Evolutionary conservation across 1,140 invertebrate species (phyloP).

Genomic region (Ylistrum balloti): DNA sequence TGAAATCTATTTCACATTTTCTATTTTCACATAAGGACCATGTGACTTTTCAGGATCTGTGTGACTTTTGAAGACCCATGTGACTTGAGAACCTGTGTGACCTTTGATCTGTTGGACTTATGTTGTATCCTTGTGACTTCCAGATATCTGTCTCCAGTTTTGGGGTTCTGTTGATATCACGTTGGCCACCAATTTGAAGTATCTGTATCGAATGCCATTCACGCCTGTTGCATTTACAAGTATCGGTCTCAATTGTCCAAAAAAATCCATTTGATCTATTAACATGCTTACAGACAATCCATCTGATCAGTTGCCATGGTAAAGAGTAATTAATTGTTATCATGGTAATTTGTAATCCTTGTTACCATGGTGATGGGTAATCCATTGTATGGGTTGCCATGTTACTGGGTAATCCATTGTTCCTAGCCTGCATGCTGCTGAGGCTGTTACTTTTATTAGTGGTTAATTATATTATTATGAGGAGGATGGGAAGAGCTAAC

Average conservation of each 20-base stretch:
- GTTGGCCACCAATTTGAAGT: too few species aligned
- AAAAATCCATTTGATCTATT: not conserved
- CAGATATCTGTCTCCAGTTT: too few species aligned
- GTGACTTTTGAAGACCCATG: too few species aligned
- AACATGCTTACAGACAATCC: not conserved
- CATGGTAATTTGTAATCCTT: not conserved
- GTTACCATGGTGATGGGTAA: not conserved
- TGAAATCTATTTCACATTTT: too few species aligned
- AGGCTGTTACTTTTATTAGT: not conserved
- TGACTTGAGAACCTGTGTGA: too few species aligned
- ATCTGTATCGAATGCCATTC: not conserved
- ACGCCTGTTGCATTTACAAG: not conserved
- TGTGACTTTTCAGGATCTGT: too few species aligned
- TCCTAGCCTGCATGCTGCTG: not conserved
- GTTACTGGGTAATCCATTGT: constrained; percentile 6
- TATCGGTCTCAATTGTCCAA: not conserved
- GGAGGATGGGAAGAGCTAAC: not conserved
- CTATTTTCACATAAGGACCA: too few species aligned
- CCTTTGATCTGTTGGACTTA: too few species aligned
- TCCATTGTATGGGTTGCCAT: constrained; percentile 32
- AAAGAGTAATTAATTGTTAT: constrained; percentile 14
- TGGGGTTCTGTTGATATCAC: too few species aligned
- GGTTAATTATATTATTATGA: constrained; percentile 1
- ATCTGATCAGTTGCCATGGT: not conserved
- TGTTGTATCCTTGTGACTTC: too few species aligned